These are phyloP conservation scores for Dryoscopus gambensis DNA, from an alignment of 2,113 vertebrate species.

Conservation along the genomic window DNA sequence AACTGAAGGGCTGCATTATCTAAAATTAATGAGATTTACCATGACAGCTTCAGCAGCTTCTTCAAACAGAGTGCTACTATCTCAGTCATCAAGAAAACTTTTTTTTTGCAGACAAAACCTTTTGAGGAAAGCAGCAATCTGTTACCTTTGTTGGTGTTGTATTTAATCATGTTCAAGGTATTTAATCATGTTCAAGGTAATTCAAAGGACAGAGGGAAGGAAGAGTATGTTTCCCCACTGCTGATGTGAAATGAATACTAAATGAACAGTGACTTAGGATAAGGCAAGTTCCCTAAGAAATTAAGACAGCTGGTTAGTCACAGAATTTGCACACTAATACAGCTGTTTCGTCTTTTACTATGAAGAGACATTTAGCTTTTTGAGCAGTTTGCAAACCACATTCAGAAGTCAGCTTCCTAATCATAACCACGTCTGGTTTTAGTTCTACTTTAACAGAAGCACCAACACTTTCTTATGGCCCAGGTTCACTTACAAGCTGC, in stretches of 20 bases:
- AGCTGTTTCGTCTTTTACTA: background rate
- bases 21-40: background rate
- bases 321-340: background rate
- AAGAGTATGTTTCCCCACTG: background rate
- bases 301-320: background rate
- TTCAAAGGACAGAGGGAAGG: background rate
- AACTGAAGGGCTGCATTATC: background rate
- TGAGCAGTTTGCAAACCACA: background rate
- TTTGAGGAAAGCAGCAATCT: background rate
- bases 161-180: background rate
- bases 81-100: background rate
- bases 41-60: background rate
- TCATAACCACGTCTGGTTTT: background rate
- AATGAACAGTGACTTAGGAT: background rate
- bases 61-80: background rate
- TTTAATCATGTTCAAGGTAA: constrained; percentile 9
- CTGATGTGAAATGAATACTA: background rate
- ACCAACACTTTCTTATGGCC: background rate
- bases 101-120: background rate
- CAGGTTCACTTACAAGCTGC: background rate
- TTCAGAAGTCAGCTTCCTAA: background rate
- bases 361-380: background rate
- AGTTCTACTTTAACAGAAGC: background rate
- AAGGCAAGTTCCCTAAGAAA: background rate
- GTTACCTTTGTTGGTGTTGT: background rate